These are phyloP conservation scores for Lateolabrax maculatus DNA, from an alignment of 2,797 vertebrate species.

Conservation along the genomic window DNA sequence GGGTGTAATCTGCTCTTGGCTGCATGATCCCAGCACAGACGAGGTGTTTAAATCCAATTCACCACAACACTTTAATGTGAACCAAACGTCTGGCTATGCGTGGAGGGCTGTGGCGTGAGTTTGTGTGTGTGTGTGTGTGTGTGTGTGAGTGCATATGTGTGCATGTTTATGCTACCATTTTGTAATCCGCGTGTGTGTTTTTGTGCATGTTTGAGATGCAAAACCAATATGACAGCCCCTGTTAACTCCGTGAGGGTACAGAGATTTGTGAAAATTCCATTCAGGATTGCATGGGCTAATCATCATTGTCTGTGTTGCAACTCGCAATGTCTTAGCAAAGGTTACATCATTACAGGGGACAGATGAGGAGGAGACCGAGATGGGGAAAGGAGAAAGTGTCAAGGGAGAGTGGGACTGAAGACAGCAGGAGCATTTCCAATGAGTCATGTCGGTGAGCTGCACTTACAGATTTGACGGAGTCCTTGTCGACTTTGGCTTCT, in stretches of 20 bases:
- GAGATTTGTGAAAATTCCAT: conserved; percentile 82
- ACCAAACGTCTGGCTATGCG: conserved; percentile 67
- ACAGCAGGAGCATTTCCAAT: conserved; percentile 38
- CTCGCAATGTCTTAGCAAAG: conserved; percentile 78
- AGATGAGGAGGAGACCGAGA: conserved; percentile 67
- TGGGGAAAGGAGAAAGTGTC: conserved; percentile 54
- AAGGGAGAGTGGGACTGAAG: conserved; percentile 52
- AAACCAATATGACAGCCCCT: conserved; percentile 60
- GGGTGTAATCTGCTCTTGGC: conserved; percentile 52
- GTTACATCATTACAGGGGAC: conserved; percentile 84
- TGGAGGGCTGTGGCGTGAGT: neutral
- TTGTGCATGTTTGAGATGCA: conserved; percentile 34
- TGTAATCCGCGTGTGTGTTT: conserved; percentile 16
- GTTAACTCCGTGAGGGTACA: conserved; percentile 63
- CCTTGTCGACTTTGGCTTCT: conserved; percentile 96
- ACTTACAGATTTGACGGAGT: conserved; percentile 96
- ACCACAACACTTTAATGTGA: conserved; percentile 55
- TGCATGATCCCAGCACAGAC: conserved; percentile 45
- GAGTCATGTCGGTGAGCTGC: conserved; percentile 29
- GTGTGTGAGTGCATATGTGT: neutral
- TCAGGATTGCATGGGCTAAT: conserved; percentile 83
- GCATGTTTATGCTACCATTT: neutral
- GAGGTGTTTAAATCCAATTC: conserved; percentile 63
- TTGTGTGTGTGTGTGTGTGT: conserved; percentile 4
- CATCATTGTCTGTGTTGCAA: conserved; percentile 64